A percentile compares a stretch with the other conserved stretches of the same genome.
Conservation (phyloP, 2,113 vertebrate species). For the Hypocryptadius cinnamomeus region DNA sequence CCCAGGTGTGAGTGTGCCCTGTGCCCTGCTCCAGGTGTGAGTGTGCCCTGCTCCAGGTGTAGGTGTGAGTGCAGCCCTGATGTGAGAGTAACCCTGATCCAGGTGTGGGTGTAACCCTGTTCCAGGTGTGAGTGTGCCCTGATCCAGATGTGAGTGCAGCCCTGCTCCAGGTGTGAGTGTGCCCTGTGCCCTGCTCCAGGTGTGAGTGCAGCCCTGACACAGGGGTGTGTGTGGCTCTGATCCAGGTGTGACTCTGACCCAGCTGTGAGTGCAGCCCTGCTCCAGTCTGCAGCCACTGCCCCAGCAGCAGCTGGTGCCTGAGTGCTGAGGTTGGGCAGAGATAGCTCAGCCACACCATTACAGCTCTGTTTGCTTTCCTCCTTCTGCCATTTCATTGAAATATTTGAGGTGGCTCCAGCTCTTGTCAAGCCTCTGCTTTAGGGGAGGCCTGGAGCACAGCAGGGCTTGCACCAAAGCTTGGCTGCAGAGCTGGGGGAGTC, state of each 20-base stretch:
- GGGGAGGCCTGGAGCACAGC: not conserved
- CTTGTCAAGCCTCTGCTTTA: not conserved
- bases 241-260: not conserved
- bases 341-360: not conserved
- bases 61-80: not conserved
- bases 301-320: not conserved
- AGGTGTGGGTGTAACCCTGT: rapidly evolving
- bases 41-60: not conserved
- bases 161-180: not conserved
- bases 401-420: not conserved
- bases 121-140: not conserved
- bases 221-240: not conserved
- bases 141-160: rapidly evolving
- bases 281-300: not conserved
- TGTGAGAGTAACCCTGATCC: not conserved
- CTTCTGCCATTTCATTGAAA: not conserved
- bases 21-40: not conserved
- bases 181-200: not conserved
- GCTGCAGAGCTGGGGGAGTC: not conserved
- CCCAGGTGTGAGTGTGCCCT: not conserved
- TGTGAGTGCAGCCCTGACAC: not conserved
- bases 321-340: not conserved
- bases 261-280: not conserved
- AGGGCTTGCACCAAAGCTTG: not conserved
- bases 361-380: not conserved